phyloP scores from a whole-genome alignment of 2,113 vertebrate genomes.

The Spea bombifrons region DNA sequence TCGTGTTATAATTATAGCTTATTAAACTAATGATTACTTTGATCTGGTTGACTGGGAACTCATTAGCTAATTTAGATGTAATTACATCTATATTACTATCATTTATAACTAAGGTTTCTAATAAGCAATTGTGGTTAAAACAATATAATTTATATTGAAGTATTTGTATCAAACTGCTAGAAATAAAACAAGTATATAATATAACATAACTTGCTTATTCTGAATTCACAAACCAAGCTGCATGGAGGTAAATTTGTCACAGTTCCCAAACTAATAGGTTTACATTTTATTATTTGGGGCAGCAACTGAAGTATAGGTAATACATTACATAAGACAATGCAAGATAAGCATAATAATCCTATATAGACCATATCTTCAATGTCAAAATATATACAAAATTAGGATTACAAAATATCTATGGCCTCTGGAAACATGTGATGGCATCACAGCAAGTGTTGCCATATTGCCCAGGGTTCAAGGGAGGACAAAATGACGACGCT shows the following conservation, averaged over 20 bases:
- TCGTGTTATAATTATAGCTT: conserved; percentile 54
- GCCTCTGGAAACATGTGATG: too few relatives aligned
- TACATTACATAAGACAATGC: too few relatives aligned
- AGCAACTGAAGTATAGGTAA: too few relatives aligned
- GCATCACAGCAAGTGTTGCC: too few relatives aligned
- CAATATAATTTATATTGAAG: conserved; percentile 38
- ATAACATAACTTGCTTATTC: neutral
- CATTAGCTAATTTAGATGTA: conserved; percentile 67
- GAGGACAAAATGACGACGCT: too few relatives aligned
- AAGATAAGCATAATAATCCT: too few relatives aligned
- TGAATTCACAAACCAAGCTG: neutral
- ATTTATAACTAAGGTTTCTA: conserved; percentile 64
- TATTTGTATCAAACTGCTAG: neutral
- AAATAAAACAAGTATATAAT: neutral
- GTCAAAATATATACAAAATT: too few relatives aligned
- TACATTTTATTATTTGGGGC: neutral
- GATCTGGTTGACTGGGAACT: conserved; percentile 64
- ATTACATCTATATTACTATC: conserved; percentile 60
- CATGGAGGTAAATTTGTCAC: neutral
- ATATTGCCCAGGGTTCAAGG: too few relatives aligned
- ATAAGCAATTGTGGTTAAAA: conserved; percentile 54
- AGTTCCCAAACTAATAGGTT: neutral
- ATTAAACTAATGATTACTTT: conserved; percentile 61
- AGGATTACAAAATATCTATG: too few relatives aligned
- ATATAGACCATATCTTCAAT: too few relatives aligned